phyloP scores from a whole-genome alignment of 2,888 invertebrate genomes.

The Gasteruption jaculator region DNA sequence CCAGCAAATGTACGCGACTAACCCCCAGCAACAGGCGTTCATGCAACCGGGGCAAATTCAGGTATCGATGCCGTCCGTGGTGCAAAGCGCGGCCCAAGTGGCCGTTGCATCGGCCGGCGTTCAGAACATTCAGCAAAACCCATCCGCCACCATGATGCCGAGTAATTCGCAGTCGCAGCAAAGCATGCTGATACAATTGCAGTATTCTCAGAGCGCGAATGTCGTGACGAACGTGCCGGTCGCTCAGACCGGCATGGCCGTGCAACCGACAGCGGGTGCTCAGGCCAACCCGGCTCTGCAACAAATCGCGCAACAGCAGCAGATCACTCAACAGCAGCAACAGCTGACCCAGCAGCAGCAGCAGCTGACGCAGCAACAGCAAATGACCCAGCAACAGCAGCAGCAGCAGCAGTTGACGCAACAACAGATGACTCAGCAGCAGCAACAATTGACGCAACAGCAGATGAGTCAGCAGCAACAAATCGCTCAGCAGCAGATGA shows the following conservation, averaged over 20 bases:
- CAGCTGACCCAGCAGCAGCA: too few species aligned
- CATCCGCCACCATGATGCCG: conserved; percentile 27
- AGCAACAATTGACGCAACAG: too few species aligned
- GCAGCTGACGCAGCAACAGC: conserved; percentile 28
- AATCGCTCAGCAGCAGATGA: conserved; percentile 29
- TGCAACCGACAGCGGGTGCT: conserved; percentile 19
- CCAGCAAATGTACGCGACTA: conserved; percentile 26
- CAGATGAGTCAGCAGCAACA: conserved; percentile 23
- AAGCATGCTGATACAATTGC: conserved; percentile 37
- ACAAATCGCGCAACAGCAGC: conserved; percentile 26
- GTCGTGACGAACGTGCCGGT: conserved; percentile 25
- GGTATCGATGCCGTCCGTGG: conserved; percentile 29
- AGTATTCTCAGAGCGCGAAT: conserved; percentile 34
- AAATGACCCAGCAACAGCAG: conserved; percentile 21
- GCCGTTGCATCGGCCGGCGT: conserved; percentile 29
- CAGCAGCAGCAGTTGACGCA: conserved; percentile 18
- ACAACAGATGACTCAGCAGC: conserved; percentile 1
- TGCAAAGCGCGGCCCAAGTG: conserved; percentile 30
- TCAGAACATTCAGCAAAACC: conserved; percentile 30
- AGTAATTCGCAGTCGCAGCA: conserved; percentile 36
- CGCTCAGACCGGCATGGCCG: conserved; percentile 16
- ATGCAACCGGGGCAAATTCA: conserved; percentile 35
- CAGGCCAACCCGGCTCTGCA: too few species aligned
- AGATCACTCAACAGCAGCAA: conserved; percentile 20
- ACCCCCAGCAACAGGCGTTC: conserved; percentile 27